These are phyloP conservation scores for Zoanthus gigantus DNA, from an alignment of 92 coral and sea anemone genomes.

Conservation along the genomic window DNA sequence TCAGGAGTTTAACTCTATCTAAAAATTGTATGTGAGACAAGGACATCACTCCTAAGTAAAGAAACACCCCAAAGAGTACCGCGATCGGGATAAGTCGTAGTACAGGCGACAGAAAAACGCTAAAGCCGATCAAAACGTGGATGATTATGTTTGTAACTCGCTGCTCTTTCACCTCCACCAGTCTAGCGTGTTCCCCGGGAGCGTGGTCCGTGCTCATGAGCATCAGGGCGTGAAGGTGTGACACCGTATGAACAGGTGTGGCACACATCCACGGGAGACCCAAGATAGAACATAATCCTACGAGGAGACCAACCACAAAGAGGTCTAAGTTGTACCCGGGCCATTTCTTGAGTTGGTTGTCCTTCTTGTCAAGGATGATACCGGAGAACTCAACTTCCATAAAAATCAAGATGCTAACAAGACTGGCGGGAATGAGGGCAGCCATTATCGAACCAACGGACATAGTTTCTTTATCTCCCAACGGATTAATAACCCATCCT, in stretches of 20 bases:
- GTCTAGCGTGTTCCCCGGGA: constrained; percentile 92
- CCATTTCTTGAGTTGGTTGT: constrained; percentile 95
- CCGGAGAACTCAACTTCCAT: constrained; percentile 98
- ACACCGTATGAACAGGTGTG: constrained; percentile 96
- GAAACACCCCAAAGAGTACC: constrained; percentile 92
- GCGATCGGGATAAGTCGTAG: constrained; percentile 91
- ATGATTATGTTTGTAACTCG: constrained; percentile 91
- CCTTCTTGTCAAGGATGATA: constrained; percentile 94
- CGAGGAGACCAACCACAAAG: constrained; percentile 88
- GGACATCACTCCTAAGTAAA: constrained; percentile 92
- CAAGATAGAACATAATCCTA: constrained; percentile 86
- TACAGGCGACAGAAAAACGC: constrained; percentile 84
- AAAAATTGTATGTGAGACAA: constrained; percentile 92
- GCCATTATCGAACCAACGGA: constrained; percentile 70
- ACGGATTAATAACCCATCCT: constrained; percentile 92
- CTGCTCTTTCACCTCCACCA: constrained; percentile 92
- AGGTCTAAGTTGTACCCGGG: constrained; percentile 96
- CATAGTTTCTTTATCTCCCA: constrained; percentile 79
- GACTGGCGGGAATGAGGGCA: constrained; percentile 92
- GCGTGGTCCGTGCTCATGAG: constrained; percentile 90
- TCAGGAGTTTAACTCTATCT: constrained; percentile 84
- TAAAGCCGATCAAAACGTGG: constrained; percentile 91
- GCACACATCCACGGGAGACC: constrained; percentile 99
- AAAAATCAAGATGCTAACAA: constrained; percentile 95
- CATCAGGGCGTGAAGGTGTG: constrained; percentile 92